Conservation (phyloP, 2,888 invertebrate genomes). For the Phragmatobia fuliginosa region DNA sequence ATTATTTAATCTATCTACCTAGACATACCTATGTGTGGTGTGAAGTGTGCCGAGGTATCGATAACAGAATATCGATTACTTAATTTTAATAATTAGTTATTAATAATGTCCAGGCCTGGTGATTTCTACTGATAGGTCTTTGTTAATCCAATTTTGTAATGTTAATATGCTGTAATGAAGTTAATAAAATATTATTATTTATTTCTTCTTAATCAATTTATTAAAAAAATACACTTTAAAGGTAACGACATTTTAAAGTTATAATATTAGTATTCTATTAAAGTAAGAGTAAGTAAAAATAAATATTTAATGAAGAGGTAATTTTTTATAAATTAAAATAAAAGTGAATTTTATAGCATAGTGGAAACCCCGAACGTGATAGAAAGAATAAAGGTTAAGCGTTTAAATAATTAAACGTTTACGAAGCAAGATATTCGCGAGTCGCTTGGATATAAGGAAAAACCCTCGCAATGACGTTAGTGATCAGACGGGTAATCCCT, state of each 20-base stretch:
- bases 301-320: too few relatives aligned
- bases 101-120: background rate
- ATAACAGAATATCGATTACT: background rate
- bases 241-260: background rate
- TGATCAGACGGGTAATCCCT: slow-evolving; percentile 39
- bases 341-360: background rate
- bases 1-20: background rate
- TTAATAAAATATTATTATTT: too few relatives aligned
- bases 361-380: background rate
- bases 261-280: background rate
- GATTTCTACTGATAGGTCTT: background rate
- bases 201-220: background rate
- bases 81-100: background rate
- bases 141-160: background rate
- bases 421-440: background rate
- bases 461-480: slow-evolving; percentile 20
- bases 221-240: background rate
- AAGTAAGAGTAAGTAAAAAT: too few relatives aligned
- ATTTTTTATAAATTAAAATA: background rate
- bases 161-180: background rate
- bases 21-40: too few relatives aligned
- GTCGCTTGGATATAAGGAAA: slow-evolving; percentile 23
- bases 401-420: background rate
- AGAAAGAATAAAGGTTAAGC: background rate
- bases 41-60: background rate